These are phyloP conservation scores for Epinotia ramella DNA, from an alignment of 2,888 invertebrate genomes.

Conservation along the genomic window DNA sequence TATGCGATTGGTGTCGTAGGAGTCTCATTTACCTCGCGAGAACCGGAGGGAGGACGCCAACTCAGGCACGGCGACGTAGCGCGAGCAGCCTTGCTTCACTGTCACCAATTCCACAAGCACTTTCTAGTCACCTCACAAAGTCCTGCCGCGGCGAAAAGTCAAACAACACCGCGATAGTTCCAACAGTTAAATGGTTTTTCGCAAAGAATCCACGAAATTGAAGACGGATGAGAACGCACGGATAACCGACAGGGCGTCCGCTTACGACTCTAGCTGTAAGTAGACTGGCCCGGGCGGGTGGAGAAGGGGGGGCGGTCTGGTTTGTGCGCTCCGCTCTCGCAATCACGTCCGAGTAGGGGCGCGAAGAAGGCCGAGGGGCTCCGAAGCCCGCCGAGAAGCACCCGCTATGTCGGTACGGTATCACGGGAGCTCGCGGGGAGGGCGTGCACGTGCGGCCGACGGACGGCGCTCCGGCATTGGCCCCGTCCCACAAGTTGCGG, in stretches of 20 bases:
- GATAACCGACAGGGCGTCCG: slow-evolving; percentile 57
- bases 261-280: slow-evolving; percentile 62
- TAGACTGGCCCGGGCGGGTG: slow-evolving; percentile 72
- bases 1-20: slow-evolving; percentile 73
- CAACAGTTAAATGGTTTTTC: slow-evolving; percentile 62
- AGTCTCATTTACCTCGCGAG: slow-evolving; percentile 80
- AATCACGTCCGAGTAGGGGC: slow-evolving; percentile 68
- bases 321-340: slow-evolving; percentile 61
- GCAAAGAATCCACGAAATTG: slow-evolving; percentile 72
- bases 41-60: slow-evolving; percentile 78
- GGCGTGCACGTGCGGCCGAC: slow-evolving; percentile 50
- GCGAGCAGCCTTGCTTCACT: slow-evolving; percentile 74
- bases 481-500: slow-evolving; percentile 42
- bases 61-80: slow-evolving; percentile 75
- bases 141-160: slow-evolving; percentile 55
- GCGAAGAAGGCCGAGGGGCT: slow-evolving; percentile 67
- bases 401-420: slow-evolving; percentile 61
- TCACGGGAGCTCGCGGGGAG: slow-evolving; percentile 55
- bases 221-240: slow-evolving; percentile 68
- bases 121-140: slow-evolving; percentile 61
- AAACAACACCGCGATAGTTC: slow-evolving; percentile 58
- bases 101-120: slow-evolving; percentile 68
- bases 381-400: slow-evolving; percentile 65
- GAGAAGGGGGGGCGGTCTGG: slow-evolving; percentile 61
- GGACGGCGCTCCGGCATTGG: slow-evolving; percentile 45